A percentile compares a stretch with the other conserved stretches of the same genome.
These are phyloP conservation scores for Diplolepis rosae DNA, from an alignment of 2,888 invertebrate species.

Conservation along the genomic window DNA sequence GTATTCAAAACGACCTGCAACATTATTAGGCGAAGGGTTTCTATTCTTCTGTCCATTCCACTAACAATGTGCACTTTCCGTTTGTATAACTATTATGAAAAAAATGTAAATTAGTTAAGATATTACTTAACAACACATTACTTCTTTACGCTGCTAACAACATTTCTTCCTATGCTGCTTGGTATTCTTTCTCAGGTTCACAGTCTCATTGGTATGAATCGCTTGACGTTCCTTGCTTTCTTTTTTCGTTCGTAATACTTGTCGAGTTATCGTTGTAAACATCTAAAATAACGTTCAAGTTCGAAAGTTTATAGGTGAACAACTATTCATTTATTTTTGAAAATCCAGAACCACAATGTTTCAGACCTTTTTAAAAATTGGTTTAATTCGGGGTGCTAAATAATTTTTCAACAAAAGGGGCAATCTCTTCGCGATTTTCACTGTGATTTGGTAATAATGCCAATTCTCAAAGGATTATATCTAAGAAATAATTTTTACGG, in stretches of 20 bases:
- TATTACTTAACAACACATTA: conserved; percentile 51
- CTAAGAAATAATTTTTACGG: too few species aligned
- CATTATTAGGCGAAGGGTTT: conserved; percentile 54
- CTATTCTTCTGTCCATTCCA: conserved; percentile 57
- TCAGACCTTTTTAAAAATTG: too few species aligned
- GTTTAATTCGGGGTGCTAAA: too few species aligned
- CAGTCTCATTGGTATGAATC: conserved; percentile 80
- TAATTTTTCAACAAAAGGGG: too few species aligned
- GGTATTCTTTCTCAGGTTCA: conserved; percentile 82
- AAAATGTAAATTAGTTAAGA: conserved; percentile 54
- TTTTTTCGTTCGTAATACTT: conserved; percentile 90
- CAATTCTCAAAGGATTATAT: too few species aligned
- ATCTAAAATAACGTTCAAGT: conserved; percentile 74
- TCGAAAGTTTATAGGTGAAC: too few species aligned
- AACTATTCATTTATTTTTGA: too few species aligned
- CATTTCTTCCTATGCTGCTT: conserved; percentile 76
- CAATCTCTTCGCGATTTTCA: too few species aligned
- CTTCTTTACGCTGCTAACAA: conserved; percentile 65
- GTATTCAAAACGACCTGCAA: conserved; percentile 56
- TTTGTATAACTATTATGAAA: conserved; percentile 56
- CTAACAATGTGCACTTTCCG: conserved; percentile 54
- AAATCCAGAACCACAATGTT: too few species aligned
- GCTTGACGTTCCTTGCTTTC: conserved; percentile 86
- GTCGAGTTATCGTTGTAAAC: conserved; percentile 83
- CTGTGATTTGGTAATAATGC: too few species aligned